These are phyloP conservation scores for Epizoanthus rinbou DNA, from an alignment of 92 coral and sea anemone species.

Conservation along the genomic window DNA sequence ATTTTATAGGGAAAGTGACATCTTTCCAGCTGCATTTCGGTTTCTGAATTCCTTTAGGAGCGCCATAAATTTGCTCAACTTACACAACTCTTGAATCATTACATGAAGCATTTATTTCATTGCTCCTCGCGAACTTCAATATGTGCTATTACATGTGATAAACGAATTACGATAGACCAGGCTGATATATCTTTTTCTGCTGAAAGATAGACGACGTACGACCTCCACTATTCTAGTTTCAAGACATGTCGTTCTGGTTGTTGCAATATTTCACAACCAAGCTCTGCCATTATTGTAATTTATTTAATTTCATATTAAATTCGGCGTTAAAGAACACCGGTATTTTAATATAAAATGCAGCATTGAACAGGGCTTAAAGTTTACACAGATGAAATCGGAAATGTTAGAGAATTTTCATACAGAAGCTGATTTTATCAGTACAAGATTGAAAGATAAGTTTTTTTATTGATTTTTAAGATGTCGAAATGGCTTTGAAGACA, in stretches of 20 bases:
- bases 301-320: not conserved
- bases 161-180: no score
- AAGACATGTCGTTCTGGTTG: not conserved
- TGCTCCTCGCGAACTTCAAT: no score
- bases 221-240: slow-evolving; percentile 1
- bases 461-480: slow-evolving; percentile 9
- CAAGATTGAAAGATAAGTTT: not conserved
- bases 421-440: not conserved
- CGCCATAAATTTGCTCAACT: not conserved
- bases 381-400: not conserved
- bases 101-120: not conserved
- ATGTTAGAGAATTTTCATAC: not conserved
- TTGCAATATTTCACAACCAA: slow-evolving; percentile 5
- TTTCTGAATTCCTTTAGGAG: not conserved
- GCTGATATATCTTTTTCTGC: not conserved
- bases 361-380: not conserved
- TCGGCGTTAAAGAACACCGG: not conserved
- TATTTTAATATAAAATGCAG: not conserved
- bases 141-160: no score
- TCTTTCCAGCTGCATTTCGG: not conserved
- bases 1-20: slow-evolving; percentile 48
- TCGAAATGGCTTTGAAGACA: not conserved
- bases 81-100: not conserved
- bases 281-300: not conserved
- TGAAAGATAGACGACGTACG: not conserved